These are phyloP conservation scores for Prosapia bicincta DNA, from an alignment of 2,888 invertebrate species.

Conservation along the genomic window DNA sequence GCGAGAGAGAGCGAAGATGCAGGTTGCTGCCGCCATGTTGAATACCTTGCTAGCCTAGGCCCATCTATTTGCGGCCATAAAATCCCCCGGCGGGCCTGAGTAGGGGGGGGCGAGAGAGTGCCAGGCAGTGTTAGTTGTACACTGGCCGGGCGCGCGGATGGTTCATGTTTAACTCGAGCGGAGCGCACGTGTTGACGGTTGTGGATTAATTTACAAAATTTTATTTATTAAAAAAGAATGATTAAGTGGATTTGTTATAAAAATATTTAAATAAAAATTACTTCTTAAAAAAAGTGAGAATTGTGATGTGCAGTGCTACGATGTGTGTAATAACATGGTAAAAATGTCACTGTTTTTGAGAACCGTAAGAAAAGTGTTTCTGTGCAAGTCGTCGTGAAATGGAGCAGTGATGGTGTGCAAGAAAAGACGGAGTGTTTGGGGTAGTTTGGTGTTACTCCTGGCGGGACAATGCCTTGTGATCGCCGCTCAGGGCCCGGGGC, in stretches of 20 bases:
- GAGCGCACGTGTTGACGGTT: conserved; percentile 18
- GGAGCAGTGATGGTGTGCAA: conserved; percentile 9
- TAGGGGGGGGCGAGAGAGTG: conserved; percentile 36
- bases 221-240: background rate
- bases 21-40: conserved; percentile 48
- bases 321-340: background rate
- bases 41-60: conserved; percentile 46
- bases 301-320: background rate
- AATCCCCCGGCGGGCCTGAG: conserved; percentile 32
- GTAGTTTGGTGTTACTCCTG: conserved; percentile 28
- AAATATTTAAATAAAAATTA: background rate
- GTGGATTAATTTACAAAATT: background rate
- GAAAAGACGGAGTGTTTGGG: conserved; percentile 13
- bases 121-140: conserved; percentile 39
- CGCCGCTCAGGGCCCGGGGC: conserved; percentile 44
- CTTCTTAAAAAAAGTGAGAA: background rate
- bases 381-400: background rate
- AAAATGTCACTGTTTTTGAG: background rate
- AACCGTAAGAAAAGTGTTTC: background rate
- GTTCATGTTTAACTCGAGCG: conserved; percentile 31
- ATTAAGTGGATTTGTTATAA: background rate
- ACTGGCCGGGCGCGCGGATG: conserved; percentile 39
- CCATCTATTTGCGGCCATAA: conserved; percentile 39
- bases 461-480: conserved; percentile 43
- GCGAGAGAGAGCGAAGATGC: conserved; percentile 31